These are phyloP conservation scores for Pyrochroa serraticornis DNA, from an alignment of 2,888 invertebrate species.

Conservation along the genomic window DNA sequence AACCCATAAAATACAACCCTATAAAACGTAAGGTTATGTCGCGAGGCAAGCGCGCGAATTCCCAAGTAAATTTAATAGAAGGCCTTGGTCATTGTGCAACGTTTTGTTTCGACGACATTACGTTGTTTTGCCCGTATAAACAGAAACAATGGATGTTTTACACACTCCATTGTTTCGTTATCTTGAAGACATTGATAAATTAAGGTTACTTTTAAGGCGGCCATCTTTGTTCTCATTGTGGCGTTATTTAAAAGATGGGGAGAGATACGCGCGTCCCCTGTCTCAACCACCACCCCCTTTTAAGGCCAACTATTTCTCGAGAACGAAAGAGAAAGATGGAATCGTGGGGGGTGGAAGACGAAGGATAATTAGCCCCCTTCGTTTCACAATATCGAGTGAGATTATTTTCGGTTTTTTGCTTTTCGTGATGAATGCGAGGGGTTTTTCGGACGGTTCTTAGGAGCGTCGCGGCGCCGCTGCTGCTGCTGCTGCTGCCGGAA, in stretches of 20 bases:
- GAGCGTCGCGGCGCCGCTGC: too few relatives aligned
- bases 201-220: conserved; percentile 60
- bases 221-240: conserved; percentile 55
- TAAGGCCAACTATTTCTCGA: background rate
- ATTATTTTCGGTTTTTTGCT: too few relatives aligned
- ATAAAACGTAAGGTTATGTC: conserved; percentile 46
- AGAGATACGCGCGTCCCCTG: conserved; percentile 29
- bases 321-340: conserved; percentile 2
- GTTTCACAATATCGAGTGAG: too few relatives aligned
- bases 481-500: too few relatives aligned
- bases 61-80: conserved; percentile 52
- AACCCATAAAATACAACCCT: conserved; percentile 44
- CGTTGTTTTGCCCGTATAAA: conserved; percentile 56
- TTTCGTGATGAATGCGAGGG: too few relatives aligned
- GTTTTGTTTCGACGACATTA: conserved; percentile 55
- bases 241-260: conserved; percentile 47
- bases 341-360: too few relatives aligned
- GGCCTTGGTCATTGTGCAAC: conserved; percentile 56
- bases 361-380: too few relatives aligned
- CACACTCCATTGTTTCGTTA: conserved; percentile 60
- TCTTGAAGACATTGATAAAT: conserved; percentile 62
- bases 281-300: background rate
- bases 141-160: conserved; percentile 60
- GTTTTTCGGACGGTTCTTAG: too few relatives aligned
- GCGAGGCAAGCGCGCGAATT: conserved; percentile 44